phyloP scores from a whole-genome alignment of 2,888 invertebrate species.

The Cerceris rybyensis region DNA sequence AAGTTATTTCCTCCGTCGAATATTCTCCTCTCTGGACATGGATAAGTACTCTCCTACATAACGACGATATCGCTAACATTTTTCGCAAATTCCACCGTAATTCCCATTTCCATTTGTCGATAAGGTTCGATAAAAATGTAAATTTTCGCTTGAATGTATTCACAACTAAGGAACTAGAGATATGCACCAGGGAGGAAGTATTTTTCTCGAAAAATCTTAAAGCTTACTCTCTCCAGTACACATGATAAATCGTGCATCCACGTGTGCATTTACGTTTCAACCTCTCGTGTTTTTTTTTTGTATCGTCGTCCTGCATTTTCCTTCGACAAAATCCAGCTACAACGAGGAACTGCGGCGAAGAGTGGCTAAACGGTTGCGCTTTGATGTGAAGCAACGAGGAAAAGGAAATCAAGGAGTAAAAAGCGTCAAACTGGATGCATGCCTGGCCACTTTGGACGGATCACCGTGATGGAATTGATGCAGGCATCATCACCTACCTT shows the following conservation, averaged over 20 bases:
- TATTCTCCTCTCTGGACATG: no score
- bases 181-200: not conserved
- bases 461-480: not conserved
- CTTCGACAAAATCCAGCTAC: conserved; percentile 15
- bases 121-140: not conserved
- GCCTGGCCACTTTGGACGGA: conserved; percentile 17
- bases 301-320: conserved; percentile 26
- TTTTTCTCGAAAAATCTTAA: no score
- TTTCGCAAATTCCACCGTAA: no score
- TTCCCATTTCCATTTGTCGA: no score
- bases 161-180: not conserved
- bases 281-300: not conserved
- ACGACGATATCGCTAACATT: no score
- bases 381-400: conserved; percentile 50
- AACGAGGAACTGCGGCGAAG: conserved; percentile 30
- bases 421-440: conserved; percentile 34
- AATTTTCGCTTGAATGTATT: not conserved
- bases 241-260: not conserved
- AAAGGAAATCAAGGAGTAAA: conserved; percentile 57
- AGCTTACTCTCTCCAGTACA: not conserved
- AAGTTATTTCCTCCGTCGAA: no score
- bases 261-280: not conserved
- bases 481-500: conserved; percentile 2
- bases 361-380: conserved; percentile 40
- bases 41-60: no score